Evolutionary conservation across 2,797 vertebrate genomes (phyloP), one percentile per base, ranked within the genome.

Genomic region (Antennarius maculatus): DNA sequence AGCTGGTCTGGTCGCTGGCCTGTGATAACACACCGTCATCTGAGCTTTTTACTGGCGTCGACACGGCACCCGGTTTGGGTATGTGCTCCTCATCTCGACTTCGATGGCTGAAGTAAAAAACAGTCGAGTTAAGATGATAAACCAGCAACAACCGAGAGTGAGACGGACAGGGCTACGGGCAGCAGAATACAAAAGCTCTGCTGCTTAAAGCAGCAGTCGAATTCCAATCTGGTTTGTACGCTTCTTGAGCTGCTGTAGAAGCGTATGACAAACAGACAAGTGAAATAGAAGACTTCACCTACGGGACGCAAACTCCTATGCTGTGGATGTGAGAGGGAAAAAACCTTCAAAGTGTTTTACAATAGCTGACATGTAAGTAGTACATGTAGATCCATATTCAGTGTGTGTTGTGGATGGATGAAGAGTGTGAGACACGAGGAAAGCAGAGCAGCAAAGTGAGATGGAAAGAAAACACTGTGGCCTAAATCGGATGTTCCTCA

Each of bases 31-130:
- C 78, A 0, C 86, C 88, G 41, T 97, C 96, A 58, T 98, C 96
- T 41, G 84, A 70, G 54, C 88, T 94, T 88, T 96, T 98, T 39
- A 95, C 92, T 13, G 95, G 96, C 50, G 96, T 96, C 53, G 97
- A 96, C 42, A 96, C 43, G 14, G 90, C 77, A 52, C 94, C 95
- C 1, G 94, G 92, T 86, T 97, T 99, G 42, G 95, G 91, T 77
- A 91, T 54, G 70, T 93, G 94, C 16, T 99, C 97, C 46, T 99
- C 97, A 71, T 98, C 97, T 90, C 94, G 94, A 92, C 95, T 97
- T 87, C 95, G 94, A 86, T 94, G 94, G 88, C 96, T 97, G 34
- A 62, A 85, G 80, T 23, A 57, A 58, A 59, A 66, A 71, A 48
- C 11, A 50, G 12, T 37, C 23, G 31, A 42, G 41, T 42, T 13